Base-by-base conservation (phyloP, 2,888 invertebrate species). In the Philhelius pedissequus region DNA sequence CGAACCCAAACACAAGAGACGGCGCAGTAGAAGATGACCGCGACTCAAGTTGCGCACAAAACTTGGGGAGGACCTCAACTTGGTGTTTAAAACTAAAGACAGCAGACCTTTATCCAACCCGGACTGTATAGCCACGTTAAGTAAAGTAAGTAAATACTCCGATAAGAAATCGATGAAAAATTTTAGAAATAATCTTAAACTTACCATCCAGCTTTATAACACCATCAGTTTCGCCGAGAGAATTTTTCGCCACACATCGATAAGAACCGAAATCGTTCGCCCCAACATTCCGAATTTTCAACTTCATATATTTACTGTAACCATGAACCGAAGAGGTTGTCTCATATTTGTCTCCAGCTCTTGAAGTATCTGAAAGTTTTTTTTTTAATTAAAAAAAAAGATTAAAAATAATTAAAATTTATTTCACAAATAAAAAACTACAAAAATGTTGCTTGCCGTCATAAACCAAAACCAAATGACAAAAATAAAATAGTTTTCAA, bases 171-270 rank as follows among this genome's bases (percentile, higher is more conserved):
- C n/a, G 7, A 15, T n/a, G 6, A 1, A 22, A n/a, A 32, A 9
- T 32, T 8, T 3, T 2, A 32, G 4, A 6, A 30, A 30, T 6
- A 5, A 30, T 9, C 13, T 35, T 35, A 32, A 38, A 35, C 58
- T 25, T 38, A 97, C 97, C 97, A 92, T 97, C 97, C 86, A 97
- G 93, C 92, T 96, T 96, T 90, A 97, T 97, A 88, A 96, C 94
- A 58, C 97, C 97, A 91, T 97, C 97, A 45, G 97, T 97, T 91
- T 96, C 96, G 75, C 97, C 97, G 40, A 97, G 93, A 48, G 97
- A 97, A 92, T 97, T 97, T 92, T 97, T 97, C 68, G 97, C 97
- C 86, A 97, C 96, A 91, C 97, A 97, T 91, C 96, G 96, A 93
- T 97, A 97, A 69, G 96, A 96, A 77, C 97, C 97, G 90, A 97